Base-by-base conservation (phyloP, 2,113 vertebrate genomes). In the Lophura nycthemera region DNA sequence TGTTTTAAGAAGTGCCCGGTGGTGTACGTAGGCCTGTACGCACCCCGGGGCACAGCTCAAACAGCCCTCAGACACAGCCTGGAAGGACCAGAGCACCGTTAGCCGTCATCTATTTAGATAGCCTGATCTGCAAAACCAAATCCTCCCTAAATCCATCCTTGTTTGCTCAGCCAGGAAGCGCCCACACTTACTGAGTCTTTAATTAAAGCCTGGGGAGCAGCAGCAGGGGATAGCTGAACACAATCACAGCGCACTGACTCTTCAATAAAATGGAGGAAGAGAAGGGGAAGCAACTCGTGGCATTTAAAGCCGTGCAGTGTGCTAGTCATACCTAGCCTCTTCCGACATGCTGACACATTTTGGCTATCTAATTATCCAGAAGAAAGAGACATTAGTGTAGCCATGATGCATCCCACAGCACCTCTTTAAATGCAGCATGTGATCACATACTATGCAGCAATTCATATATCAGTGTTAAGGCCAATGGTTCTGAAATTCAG, bases 201-300 rank as follows among this genome's bases (percentile, higher is more conserved):
- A 88, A 97, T 97, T 94, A 96, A 95, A 97, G 93, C 88, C 78
- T 94, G 92, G 63, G 32, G 93, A 96, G 88, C 89, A 90, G 21
- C 81, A 93, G 78, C 60, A 57, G 36, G 71, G 73, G 54, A 74
- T 70, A 69, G 1, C 64, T 1, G 56, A 91, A 92, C 73, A 78
- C 93, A 88, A 84, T 95, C 85, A 92, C 2, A 4, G 42, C 74
- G 61, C 1, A 3, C 36, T 16, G 50, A 82, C 78, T 38, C 90
- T 86, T 56, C 95, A 50, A 17, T 25, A 60, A 83, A 50, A 69
- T 0, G 8, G 77, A 40, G 34, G 11, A 84, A 47, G 43, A 29
- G 66, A 40, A 88, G 1, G 30, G 43, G 56, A 80, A 83, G 48
- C 30, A 34, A 72, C 64, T 11, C 54, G 63, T 56, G 86, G 88